phyloP scores from a whole-genome alignment of 2,888 invertebrate genomes.

The Coleophora flavipennella region DNA sequence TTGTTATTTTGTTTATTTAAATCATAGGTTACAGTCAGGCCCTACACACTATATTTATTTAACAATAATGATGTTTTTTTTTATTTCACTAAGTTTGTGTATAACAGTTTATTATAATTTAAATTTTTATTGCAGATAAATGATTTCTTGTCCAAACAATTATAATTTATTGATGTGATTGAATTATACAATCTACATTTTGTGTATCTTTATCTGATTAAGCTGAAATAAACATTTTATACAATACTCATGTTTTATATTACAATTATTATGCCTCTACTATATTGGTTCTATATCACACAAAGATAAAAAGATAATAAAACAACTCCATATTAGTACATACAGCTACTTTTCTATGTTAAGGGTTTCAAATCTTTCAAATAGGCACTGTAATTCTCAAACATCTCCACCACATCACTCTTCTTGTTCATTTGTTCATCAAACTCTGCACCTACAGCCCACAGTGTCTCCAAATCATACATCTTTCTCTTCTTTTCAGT shows the following conservation, averaged over 20 bases:
- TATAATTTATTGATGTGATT: slow-evolving; percentile 30
- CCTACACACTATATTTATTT: too few species aligned
- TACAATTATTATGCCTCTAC: too few species aligned
- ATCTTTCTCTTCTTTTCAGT: slow-evolving; percentile 75
- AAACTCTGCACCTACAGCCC: slow-evolving; percentile 88
- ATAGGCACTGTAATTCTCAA: slow-evolving; percentile 77
- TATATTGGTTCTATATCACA: background rate
- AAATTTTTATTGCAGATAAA: slow-evolving; percentile 29
- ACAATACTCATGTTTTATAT: slow-evolving; percentile 52
- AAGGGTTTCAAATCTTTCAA: slow-evolving; percentile 77
- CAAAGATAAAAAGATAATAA: too few species aligned
- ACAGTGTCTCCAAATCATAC: slow-evolving; percentile 93
- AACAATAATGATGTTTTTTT: background rate
- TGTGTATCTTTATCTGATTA: slow-evolving; percentile 63
- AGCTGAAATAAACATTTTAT: slow-evolving; percentile 71
- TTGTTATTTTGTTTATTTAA: slow-evolving; percentile 37
- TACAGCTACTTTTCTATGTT: slow-evolving; percentile 23
- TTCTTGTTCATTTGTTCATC: slow-evolving; percentile 79
- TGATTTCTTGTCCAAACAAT: background rate
- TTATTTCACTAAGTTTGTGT: background rate
- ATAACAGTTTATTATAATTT: background rate
- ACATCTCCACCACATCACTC: slow-evolving; percentile 75
- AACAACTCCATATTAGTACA: background rate
- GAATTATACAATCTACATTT: slow-evolving; percentile 55
- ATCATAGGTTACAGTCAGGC: too few species aligned